A percentile compares a stretch with the other conserved stretches of the same genome.
Evolutionary conservation across 2,888 invertebrate genomes (phyloP).

Genomic region (Heliconius sara): DNA sequence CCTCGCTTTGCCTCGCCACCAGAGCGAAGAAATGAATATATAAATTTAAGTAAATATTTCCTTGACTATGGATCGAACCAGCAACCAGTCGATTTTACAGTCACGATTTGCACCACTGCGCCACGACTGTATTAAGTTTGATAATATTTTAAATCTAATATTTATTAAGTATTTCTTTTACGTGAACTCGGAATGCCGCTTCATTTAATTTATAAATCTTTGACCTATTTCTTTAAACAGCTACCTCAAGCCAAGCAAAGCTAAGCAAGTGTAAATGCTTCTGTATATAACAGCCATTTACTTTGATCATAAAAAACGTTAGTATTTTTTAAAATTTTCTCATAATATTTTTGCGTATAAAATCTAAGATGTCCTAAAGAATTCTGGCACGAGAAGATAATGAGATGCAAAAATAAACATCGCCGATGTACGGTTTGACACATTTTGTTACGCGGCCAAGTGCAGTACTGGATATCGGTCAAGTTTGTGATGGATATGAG

Average conservation of each 20-base stretch:
- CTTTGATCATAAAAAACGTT: conserved; percentile 15
- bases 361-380: conserved; percentile 48
- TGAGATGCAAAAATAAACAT: conserved; percentile 55
- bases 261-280: conserved; percentile 18
- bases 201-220: conserved; percentile 29
- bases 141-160: neutral
- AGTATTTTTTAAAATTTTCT: conserved; percentile 37
- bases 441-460: conserved; percentile 56
- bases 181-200: conserved; percentile 9
- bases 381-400: conserved; percentile 54
- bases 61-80: too few species aligned
- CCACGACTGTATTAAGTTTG: too few species aligned
- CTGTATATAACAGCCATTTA: conserved; percentile 29
- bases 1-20: too few species aligned
- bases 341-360: conserved; percentile 41
- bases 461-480: conserved; percentile 54
- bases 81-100: too few species aligned
- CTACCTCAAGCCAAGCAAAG: conserved; percentile 16
- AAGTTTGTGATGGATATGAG: conserved; percentile 48
- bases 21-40: too few species aligned
- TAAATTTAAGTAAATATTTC: too few species aligned
- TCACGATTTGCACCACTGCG: too few species aligned
- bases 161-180: neutral
- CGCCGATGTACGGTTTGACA: conserved; percentile 55
- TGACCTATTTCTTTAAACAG: conserved; percentile 21